phyloP scores from a whole-genome alignment of 2,113 vertebrate genomes.

The Triplophysa tibetana region DNA sequence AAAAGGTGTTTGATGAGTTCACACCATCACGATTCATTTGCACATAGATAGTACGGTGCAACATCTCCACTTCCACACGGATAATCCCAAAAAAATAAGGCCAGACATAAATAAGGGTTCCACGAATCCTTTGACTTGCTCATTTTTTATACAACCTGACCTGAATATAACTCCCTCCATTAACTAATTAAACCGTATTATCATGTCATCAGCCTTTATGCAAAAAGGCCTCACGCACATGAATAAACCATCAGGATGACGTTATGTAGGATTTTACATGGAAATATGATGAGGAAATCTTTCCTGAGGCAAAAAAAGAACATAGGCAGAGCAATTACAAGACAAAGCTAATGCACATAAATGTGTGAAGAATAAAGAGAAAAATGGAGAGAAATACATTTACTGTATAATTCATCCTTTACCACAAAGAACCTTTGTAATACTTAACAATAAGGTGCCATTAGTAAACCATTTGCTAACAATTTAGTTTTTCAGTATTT shows the following conservation, averaged over 20 bases:
- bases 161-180: conserved; percentile 61
- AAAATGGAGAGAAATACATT: too few species aligned
- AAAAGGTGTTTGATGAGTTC: background rate
- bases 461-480: too few species aligned
- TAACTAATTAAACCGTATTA: conserved; percentile 66
- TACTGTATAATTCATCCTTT: too few species aligned
- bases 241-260: conserved; percentile 61
- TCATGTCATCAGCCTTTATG: conserved; percentile 57
- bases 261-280: conserved; percentile 27
- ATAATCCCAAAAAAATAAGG: background rate
- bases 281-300: conserved; percentile 17
- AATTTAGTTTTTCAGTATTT: too few species aligned
- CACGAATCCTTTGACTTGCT: conserved; percentile 52
- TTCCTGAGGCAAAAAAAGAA: conserved; percentile 17
- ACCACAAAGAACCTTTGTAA: too few species aligned
- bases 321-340: conserved; percentile 37
- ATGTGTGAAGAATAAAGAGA: background rate
- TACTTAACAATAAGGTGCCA: too few species aligned
- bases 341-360: conserved; percentile 28
- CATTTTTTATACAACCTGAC: conserved; percentile 50
- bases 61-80: background rate
- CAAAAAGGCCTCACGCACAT: conserved; percentile 45
- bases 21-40: background rate
- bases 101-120: conserved; percentile 51
- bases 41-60: background rate